Evolutionary conservation across 2,113 vertebrate species (phyloP).

Genomic region (Grus americana): DNA sequence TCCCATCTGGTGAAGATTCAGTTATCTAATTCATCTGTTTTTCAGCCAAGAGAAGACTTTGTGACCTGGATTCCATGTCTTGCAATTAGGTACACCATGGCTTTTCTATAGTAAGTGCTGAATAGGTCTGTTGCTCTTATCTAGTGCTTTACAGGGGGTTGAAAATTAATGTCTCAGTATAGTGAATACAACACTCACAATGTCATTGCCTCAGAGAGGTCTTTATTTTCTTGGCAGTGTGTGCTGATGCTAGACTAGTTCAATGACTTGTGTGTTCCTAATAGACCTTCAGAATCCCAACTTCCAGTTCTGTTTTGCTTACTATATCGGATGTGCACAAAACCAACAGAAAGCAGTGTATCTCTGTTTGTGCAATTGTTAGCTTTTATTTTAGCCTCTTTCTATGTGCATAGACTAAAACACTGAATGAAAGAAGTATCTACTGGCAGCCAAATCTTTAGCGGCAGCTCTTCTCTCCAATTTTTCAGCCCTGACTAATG

Average conservation of each 20-base stretch:
- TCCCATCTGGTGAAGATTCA: background rate
- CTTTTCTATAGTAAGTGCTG: background rate
- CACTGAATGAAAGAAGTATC: background rate
- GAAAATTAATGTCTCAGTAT: background rate
- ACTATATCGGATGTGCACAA: background rate
- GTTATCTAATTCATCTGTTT: background rate
- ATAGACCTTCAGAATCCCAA: background rate
- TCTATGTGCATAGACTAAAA: background rate
- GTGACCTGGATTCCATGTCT: background rate
- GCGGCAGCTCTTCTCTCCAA: background rate
- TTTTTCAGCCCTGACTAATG: background rate
- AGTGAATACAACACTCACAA: rapidly evolving
- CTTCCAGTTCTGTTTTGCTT: background rate
- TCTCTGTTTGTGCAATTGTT: background rate
- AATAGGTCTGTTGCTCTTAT: background rate
- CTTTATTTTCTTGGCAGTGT: background rate
- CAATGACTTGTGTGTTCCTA: background rate
- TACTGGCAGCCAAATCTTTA: background rate
- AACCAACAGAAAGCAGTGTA: background rate
- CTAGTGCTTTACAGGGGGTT: background rate
- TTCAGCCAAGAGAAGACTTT: background rate
- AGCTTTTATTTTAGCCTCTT: background rate
- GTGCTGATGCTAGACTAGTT: background rate
- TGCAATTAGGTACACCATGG: background rate
- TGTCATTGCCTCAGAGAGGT: background rate